Evolutionary conservation across 2,797 vertebrate species (phyloP), one percentile per base, ranked within the genome.

Genomic region (Diglossa cyanea): DNA sequence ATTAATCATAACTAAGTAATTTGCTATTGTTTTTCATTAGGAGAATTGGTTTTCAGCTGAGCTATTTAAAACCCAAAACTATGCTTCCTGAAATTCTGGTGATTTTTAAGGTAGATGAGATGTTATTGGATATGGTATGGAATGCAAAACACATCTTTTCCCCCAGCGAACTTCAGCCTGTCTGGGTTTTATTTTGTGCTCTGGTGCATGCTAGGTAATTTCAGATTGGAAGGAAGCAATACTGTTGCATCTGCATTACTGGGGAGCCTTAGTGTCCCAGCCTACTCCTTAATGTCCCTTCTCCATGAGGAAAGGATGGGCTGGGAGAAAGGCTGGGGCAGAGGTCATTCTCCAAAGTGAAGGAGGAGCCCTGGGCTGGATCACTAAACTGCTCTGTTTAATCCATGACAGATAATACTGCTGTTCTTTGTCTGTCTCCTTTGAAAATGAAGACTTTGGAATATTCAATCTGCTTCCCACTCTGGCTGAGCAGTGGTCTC

Each of bases 21-120:
- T 90, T 76, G 45, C 66, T 86, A 33, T 92, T 92, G 81, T 42
- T 89, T 96, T 88, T 88, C 78, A 68, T 91, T 65, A 65, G 50
- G 26, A 72, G 14, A 55, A 31, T 24, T 86, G 37, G 8, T 81
- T 90, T 91, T 88, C 40, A 84, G 33, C 14, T 8, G 37, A 93
- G 91, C 54, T 87, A 21, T 86, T 93, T 66, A 50, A 81, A 91
- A 74, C 33, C 54, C 30, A 18, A 19, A 55, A 70, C 65, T 45
- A 15, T 60, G 18, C 21, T 37, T 87, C 23, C 57, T 87, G 84
- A 66, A 91, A 81, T 60, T 66, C 26, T 75, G 47, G 7, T 18
- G 84, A 20, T 77, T 83, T 93, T 80, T 83, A 51, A 90, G 81
- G 47, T 58, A 70, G 66, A 78, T 25, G 21, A 72, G n/a, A 31